Evolutionary conservation across 2,113 vertebrate species (phyloP), one percentile per base, ranked within the genome.

Genomic region (Montifringilla adamsi): DNA sequence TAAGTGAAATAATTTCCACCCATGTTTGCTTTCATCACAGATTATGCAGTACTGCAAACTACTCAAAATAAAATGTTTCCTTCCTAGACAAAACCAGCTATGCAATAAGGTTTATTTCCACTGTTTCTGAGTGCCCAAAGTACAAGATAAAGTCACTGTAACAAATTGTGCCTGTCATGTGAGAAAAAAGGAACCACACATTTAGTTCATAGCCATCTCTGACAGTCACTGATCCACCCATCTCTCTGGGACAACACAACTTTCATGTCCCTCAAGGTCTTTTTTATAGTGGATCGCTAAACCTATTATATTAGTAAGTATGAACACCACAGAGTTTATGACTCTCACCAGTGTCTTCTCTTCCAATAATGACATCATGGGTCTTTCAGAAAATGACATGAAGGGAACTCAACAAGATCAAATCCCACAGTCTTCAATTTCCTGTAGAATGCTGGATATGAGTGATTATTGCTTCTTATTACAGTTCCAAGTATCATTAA

Each of bases 1-100:
- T 95, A 60, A 46, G 72, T 49, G 46, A 97, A 97, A 95, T 47
- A 83, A 91, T 84, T 97, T 89, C 80, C 73, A 84, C 62, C 47
- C 82, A 81, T 43, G 6, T 94, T 96, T 97, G 47, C 76, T 95
- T 96, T 97, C 87, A 93, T 86, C 93, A 89, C 56, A 86, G 39
- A 72, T 96, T 90, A 93, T 50, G 33, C 37, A 93, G 52, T 55
- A 37, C 30, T 66, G 16, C 19, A 90, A 86, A 76, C 1, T 7
- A 78, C 21, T 84, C 63, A 95, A 92, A 96, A 81, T 81, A 94
- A 94, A 96, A 77, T 46, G 14, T 74, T 84, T 85, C 64, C 44
- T n/a, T 91, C 68, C 67, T 72, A 22, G 67, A 62, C 9, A 83
- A 85, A 87, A 13, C 2, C 26, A 66, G 5, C 17, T 60, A 31